Conservation (phyloP, 2,113 vertebrate genomes). For the Monopterus albus region DNA sequence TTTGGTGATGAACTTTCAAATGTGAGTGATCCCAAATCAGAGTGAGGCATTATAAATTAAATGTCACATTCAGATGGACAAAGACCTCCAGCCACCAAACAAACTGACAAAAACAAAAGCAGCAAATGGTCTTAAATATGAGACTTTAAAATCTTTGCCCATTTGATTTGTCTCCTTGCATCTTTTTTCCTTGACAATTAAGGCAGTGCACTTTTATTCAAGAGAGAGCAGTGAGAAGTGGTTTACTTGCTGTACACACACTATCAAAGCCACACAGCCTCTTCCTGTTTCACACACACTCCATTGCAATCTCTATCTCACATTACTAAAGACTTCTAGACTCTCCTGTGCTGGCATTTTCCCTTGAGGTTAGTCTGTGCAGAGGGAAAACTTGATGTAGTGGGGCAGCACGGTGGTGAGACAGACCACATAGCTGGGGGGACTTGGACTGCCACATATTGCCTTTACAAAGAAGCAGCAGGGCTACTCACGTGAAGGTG, state of each 20-base stretch:
- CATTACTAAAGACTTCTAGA: conserved; percentile 68
- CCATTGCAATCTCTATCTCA: conserved; percentile 54
- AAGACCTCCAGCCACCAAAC: neutral
- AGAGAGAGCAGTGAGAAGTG: conserved; percentile 11
- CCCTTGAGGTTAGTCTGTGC: conserved; percentile 57
- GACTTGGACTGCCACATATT: conserved; percentile 79
- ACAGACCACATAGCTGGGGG: conserved; percentile 65
- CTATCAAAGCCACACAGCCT: conserved; percentile 18
- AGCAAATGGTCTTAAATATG: conserved; percentile 9
- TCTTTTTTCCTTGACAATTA: conserved; percentile 31
- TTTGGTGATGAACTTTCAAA: conserved; percentile 30
- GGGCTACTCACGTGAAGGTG: conserved; percentile 73
- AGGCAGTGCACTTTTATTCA: conserved; percentile 21
- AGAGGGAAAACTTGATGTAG: conserved; percentile 77
- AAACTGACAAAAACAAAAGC: conserved; percentile 2
- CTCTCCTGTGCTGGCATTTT: conserved; percentile 48
- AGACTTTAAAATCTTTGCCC: conserved; percentile 36
- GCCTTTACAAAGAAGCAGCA: conserved; percentile 70
- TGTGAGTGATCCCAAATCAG: conserved; percentile 40
- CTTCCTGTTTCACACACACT: neutral
- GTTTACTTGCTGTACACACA: conserved; percentile 38
- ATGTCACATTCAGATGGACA: conserved; percentile 31
- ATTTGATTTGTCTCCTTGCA: conserved; percentile 36
- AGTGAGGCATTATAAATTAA: no score
- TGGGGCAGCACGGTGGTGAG: conserved; percentile 67